A percentile compares a stretch with the other conserved stretches of the same genome.
Evolutionary conservation across 2,888 invertebrate species (phyloP).

Genomic region (Pollenia amentaria): DNA sequence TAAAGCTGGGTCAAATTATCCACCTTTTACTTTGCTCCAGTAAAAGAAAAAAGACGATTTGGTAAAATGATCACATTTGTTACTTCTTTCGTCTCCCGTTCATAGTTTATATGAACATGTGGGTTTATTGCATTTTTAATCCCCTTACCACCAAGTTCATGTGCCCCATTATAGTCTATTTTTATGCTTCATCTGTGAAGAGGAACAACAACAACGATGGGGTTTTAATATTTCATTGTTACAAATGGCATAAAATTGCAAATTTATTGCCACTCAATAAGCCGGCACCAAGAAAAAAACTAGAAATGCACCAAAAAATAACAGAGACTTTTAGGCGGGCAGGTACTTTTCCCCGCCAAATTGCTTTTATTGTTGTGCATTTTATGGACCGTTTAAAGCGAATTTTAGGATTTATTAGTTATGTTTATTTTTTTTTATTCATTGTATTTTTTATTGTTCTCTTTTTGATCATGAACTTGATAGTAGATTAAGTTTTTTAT

Average conservation of each 20-base stretch:
- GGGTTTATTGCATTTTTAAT: slow-evolving; percentile 31
- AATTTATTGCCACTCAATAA: slow-evolving; percentile 80
- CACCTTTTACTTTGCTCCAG: slow-evolving; percentile 63
- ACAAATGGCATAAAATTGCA: slow-evolving; percentile 75
- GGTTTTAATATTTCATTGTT: slow-evolving; percentile 69
- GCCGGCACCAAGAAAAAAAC: slow-evolving; percentile 46
- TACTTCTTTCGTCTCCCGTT: background rate
- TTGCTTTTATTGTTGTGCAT: slow-evolving; percentile 35
- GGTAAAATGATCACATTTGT: slow-evolving; percentile 47
- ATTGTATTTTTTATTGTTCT: slow-evolving; percentile 6
- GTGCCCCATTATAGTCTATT: background rate
- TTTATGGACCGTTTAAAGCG: slow-evolving; percentile 42
- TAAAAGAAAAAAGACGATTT: slow-evolving; percentile 49
- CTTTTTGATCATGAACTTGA: slow-evolving; percentile 59
- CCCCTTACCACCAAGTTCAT: background rate
- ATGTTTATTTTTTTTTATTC: slow-evolving; percentile 45
- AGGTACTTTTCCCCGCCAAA: slow-evolving; percentile 45
- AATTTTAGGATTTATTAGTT: slow-evolving; percentile 60
- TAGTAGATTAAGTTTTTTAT: slow-evolving; percentile 50
- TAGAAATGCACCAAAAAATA: background rate
- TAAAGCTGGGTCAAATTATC: slow-evolving; percentile 60
- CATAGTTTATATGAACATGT: background rate
- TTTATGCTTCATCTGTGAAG: slow-evolving; percentile 23
- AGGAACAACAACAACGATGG: slow-evolving; percentile 30
- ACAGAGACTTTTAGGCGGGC: slow-evolving; percentile 25